phyloP scores from a whole-genome alignment of 2,888 invertebrate genomes.

The Lapara coniferarum region DNA sequence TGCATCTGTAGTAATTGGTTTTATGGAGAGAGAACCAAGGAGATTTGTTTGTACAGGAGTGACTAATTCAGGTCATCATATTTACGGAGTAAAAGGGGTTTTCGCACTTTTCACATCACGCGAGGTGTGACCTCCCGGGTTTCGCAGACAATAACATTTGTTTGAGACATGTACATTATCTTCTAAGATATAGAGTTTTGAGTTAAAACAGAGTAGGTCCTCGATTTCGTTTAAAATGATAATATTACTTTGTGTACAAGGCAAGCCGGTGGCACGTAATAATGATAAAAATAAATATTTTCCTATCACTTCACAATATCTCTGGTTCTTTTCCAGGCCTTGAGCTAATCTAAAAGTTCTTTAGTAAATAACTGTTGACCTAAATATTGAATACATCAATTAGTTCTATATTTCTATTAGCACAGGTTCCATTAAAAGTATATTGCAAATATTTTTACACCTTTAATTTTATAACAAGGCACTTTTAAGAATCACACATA shows the following conservation, averaged over 20 bases:
- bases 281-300: constrained; percentile 5
- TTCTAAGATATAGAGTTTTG: no score
- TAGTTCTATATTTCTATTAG: neutral
- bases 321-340: constrained; percentile 21
- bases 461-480: neutral
- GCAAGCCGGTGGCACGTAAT: neutral
- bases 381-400: constrained; percentile 1
- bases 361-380: constrained; percentile 16
- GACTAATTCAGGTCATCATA: no score
- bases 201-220: no score
- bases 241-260: neutral
- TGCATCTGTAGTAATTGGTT: no score
- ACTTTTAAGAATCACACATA: neutral
- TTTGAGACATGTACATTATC: no score
- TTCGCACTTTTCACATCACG: no score
- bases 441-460: constrained; percentile 6
- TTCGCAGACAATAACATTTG: no score
- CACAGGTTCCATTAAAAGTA: neutral
- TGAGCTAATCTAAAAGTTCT: constrained; percentile 15
- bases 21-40: no score
- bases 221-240: neutral
- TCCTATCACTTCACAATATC: constrained; percentile 14
- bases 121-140: no score
- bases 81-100: no score
- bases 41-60: no score